A percentile compares a stretch with the other conserved stretches of the same genome.
Conservation (phyloP, 2,113 vertebrate genomes). For the Gallinago undulata region DNA sequence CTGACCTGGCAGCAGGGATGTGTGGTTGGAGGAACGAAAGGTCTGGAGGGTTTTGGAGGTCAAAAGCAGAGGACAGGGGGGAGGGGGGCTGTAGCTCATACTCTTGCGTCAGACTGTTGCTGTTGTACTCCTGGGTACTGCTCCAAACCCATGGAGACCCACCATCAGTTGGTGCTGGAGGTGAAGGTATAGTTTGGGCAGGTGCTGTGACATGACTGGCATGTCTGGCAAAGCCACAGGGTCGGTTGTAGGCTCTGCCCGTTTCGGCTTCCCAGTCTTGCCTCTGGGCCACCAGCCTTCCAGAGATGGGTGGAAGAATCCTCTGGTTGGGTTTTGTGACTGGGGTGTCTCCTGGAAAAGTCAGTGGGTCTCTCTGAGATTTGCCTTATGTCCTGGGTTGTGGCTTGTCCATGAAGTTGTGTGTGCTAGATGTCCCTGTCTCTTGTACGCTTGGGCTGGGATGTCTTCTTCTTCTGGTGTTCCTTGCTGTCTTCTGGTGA, state of each 20-base stretch:
- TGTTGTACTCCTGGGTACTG: rapidly evolving
- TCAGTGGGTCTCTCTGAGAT: rapidly evolving
- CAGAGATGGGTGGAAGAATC: not conserved
- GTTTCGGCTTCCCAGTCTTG: rapidly evolving
- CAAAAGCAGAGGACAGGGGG: rapidly evolving
- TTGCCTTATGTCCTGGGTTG: rapidly evolving
- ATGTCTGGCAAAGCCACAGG: rapidly evolving
- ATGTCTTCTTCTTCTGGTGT: too few species aligned
- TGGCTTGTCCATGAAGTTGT: rapidly evolving
- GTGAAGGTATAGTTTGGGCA: rapidly evolving
- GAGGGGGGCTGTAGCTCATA: not conserved
- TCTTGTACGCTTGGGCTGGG: rapidly evolving
- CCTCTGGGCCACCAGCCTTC: rapidly evolving
- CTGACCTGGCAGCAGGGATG: not conserved
- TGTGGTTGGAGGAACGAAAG: rapidly evolving
- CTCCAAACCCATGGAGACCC: rapidly evolving
- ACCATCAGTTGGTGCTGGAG: rapidly evolving
- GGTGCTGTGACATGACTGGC: rapidly evolving
- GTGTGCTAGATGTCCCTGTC: too few species aligned
- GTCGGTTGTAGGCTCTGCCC: not conserved
- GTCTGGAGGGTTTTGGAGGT: not conserved
- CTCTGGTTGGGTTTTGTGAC: not conserved
- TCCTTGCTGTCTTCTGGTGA: not conserved
- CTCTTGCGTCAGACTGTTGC: rapidly evolving
- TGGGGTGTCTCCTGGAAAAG: not conserved